Percentiles rank a stretch among this genome's conserved stretches.
phyloP scores from a whole-genome alignment of 2,797 vertebrate genomes.

The Lagodon rhomboides region DNA sequence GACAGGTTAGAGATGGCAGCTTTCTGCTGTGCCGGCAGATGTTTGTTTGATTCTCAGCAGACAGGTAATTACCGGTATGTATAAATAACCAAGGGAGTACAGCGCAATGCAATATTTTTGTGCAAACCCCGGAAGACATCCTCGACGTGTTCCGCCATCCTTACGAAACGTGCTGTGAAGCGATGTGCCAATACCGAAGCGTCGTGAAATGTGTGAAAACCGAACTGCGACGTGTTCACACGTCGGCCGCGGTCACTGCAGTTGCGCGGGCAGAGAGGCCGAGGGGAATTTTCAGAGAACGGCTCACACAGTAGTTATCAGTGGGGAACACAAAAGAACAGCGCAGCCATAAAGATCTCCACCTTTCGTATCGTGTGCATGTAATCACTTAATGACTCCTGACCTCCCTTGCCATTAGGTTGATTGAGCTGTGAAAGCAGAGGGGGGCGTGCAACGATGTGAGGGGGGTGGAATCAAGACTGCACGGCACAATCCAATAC shows the following conservation, averaged over 20 bases:
- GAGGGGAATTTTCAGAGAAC: background rate
- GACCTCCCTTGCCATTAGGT: slow-evolving; percentile 34
- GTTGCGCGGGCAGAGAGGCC: background rate
- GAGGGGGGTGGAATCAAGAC: slow-evolving; percentile 47
- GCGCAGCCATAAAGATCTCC: slow-evolving; percentile 2
- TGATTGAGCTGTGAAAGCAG: slow-evolving; percentile 50
- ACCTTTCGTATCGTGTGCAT: slow-evolving; percentile 21
- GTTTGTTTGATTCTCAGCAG: slow-evolving; percentile 57
- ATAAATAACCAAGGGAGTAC: slow-evolving; percentile 33
- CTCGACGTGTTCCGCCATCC: background rate
- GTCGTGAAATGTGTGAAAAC: background rate
- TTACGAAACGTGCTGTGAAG: background rate
- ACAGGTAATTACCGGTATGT: slow-evolving; percentile 51
- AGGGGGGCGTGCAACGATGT: slow-evolving; percentile 12
- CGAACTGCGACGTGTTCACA: background rate
- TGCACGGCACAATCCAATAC: slow-evolving; percentile 29
- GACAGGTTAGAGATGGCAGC: slow-evolving; percentile 44
- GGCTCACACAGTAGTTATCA: background rate
- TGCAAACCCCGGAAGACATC: background rate
- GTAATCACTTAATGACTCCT: slow-evolving; percentile 40
- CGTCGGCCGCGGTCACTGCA: background rate
- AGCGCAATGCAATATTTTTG: slow-evolving; percentile 4
- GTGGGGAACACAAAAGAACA: slow-evolving; percentile 6
- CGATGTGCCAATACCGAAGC: background rate
- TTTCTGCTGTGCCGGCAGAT: slow-evolving; percentile 62